phyloP scores from a whole-genome alignment of 2,888 invertebrate genomes.

The Sesia bembeciformis region DNA sequence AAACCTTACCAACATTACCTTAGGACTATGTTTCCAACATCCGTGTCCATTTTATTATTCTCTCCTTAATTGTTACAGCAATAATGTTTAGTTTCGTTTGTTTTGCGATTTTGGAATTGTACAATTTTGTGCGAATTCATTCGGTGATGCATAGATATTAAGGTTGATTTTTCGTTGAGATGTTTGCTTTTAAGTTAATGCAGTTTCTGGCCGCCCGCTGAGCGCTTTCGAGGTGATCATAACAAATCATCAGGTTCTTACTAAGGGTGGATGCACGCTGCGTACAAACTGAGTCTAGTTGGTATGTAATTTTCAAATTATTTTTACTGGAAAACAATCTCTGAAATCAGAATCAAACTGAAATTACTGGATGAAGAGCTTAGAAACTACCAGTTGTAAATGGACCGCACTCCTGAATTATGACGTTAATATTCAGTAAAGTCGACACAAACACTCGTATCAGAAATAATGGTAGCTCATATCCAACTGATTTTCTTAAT shows the following conservation, averaged over 20 bases:
- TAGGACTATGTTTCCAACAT: constrained; percentile 19
- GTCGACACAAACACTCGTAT: too few species aligned
- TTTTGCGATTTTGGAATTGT: constrained; percentile 45
- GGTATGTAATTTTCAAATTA: too few species aligned
- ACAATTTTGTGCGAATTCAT: constrained; percentile 16
- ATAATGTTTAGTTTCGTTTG: constrained; percentile 60
- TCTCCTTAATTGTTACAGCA: constrained; percentile 59
- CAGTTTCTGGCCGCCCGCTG: constrained; percentile 61
- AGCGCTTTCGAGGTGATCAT: constrained; percentile 54
- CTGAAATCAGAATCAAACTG: too few species aligned
- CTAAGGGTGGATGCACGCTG: constrained; percentile 10
- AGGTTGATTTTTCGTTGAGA: constrained; percentile 26
- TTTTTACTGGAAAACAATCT: too few species aligned
- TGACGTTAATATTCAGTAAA: too few species aligned
- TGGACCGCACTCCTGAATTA: too few species aligned
- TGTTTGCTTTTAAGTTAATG: constrained; percentile 30
- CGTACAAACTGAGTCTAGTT: too few species aligned
- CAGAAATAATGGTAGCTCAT: too few species aligned
- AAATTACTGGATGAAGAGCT: too few species aligned
- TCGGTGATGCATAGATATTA: constrained; percentile 17
- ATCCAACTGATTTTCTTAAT: too few species aligned
- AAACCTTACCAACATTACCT: constrained; percentile 10
- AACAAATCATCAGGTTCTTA: constrained; percentile 59
- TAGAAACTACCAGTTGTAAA: too few species aligned
- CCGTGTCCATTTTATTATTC: constrained; percentile 37